Evolutionary conservation across 1,140 invertebrate genomes (phyloP), one percentile per base, ranked within the genome.

Genomic region (Drosophila fuyamai): DNA sequence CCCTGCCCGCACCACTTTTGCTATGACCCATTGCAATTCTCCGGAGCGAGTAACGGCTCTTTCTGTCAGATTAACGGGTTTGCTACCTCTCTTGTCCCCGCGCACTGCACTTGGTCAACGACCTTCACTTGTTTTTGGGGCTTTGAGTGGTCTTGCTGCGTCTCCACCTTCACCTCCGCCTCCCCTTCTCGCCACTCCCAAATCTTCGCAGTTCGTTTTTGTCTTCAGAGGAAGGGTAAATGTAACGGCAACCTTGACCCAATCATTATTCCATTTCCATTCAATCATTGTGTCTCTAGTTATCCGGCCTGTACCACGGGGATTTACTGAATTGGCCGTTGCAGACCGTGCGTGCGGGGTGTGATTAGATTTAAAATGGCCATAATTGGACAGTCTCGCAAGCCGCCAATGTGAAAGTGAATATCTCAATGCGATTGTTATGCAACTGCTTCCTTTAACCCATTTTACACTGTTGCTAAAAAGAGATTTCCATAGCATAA

Each of bases 181-280:
- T 40, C n/a, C 58, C 50, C 35, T 50, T 63, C 35, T 35, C 29
- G 48, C 48, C 14, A 35, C 60, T 54, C 41, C 55, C 54, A 73
- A 73, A 58, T 68, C 65, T 68, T 53, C 60, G 29, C n/a, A 67
- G 60, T 43, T 67, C 12, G 32, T 55, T 23, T 65, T 75, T 57
- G 54, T 76, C 60, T 76, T 29, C n/a, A 18, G 67, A 76, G 55
- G 73, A 76, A 76, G 72, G 73, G 72, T 73, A 73, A 72, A 43
- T 18, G 41, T 55, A 46, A 54, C 43, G 48, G 43, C 73, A 66
- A 76, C 73, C 73, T 76, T 76, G 73, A 76, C 73, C 73, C 29
- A 76, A 48, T 71, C 60, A 43, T 59, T 44, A 36, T 36, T 51
- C 50, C 32, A 53, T 53, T 36, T 53, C 14, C 50, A 53, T 36